phyloP scores from a whole-genome alignment of 1,140 invertebrate genomes.

The Steinernema khuongi region DNA sequence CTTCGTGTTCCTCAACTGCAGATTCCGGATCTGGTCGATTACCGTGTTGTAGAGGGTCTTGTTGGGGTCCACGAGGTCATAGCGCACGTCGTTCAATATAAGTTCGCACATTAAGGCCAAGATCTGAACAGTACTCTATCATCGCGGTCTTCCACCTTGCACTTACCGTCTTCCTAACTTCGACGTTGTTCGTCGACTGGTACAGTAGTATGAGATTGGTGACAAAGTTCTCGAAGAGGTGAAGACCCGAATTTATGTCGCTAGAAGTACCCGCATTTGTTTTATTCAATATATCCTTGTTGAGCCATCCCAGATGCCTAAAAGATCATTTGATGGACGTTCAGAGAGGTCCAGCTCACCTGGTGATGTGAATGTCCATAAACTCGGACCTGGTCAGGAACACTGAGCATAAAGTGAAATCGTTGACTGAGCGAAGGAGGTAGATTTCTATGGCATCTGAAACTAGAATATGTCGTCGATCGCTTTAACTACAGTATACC shows the following conservation, averaged over 20 bases:
- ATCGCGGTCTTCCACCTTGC: not conserved
- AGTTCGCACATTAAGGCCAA: not conserved
- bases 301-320: constrained; percentile 5
- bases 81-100: not conserved
- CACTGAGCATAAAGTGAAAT: not conserved
- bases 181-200: not conserved
- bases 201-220: not conserved
- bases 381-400: not conserved
- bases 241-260: constrained; percentile 1
- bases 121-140: not conserved
- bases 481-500: not conserved
- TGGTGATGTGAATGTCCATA: not conserved
- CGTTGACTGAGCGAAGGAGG: constrained; percentile 4
- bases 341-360: not conserved
- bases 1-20: not conserved
- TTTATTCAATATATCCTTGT: not conserved
- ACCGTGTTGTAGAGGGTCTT: constrained; percentile 9
- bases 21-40: constrained; percentile 4
- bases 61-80: not conserved
- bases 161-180: not conserved
- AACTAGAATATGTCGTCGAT: not conserved
- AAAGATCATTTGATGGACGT: not conserved
- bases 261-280: not conserved
- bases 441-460: not conserved
- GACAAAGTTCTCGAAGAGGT: not conserved